Conservation (phyloP, 2,113 vertebrate genomes). For the Pedionomus torquatus region DNA sequence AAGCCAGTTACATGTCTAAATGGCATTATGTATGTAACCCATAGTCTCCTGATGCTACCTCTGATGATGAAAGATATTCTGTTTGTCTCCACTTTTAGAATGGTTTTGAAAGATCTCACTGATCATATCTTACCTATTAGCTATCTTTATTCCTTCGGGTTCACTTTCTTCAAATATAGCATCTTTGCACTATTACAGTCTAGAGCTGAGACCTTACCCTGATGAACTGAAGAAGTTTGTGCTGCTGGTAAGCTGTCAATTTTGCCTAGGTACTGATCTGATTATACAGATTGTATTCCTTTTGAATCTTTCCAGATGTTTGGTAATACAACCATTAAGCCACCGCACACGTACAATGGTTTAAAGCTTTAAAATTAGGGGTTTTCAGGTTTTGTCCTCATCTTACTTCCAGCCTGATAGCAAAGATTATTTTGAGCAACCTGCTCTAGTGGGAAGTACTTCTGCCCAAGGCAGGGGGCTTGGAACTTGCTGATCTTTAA, state of each 20-base stretch:
- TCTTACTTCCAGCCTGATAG: neutral
- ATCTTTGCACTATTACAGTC: neutral
- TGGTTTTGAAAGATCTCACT: neutral
- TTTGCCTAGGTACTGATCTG: neutral
- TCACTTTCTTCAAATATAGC: neutral
- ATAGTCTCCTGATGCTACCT: neutral
- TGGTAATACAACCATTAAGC: neutral
- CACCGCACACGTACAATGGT: rapidly evolving
- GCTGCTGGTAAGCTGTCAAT: neutral
- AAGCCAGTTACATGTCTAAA: neutral
- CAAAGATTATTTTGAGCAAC: neutral
- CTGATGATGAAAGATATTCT: neutral
- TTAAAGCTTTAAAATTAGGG: neutral
- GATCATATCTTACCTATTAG: neutral
- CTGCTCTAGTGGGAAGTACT: no score
- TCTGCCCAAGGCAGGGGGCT: no score
- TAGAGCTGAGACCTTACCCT: neutral
- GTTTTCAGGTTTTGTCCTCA: neutral
- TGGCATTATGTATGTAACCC: neutral
- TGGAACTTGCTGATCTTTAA: no score
- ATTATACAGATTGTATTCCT: neutral
- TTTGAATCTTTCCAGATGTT: neutral
- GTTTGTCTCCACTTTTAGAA: neutral
- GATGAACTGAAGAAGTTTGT: neutral
- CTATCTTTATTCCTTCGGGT: neutral